Conservation (phyloP, 2,113 vertebrate species). For the Saccopteryx bilineata region DNA sequence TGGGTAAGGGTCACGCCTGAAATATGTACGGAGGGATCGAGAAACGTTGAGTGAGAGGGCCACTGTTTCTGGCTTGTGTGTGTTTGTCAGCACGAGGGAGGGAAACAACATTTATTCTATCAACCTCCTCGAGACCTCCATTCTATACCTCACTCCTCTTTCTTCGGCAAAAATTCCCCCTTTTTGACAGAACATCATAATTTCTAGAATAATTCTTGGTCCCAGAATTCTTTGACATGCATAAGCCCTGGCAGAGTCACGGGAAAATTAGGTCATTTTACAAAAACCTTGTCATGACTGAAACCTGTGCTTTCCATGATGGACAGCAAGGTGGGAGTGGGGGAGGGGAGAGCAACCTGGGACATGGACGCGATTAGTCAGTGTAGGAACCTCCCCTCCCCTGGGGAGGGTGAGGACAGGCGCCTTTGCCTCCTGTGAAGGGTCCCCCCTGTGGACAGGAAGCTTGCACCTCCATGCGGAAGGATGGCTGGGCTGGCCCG, state of each 20-base stretch:
- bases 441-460: neutral
- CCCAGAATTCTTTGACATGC: neutral
- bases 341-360: neutral
- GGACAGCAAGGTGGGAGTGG: neutral
- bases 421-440: neutral
- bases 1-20: neutral
- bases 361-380: neutral
- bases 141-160: neutral
- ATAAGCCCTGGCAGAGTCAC: neutral
- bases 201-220: slow-evolving; percentile 40
- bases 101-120: neutral
- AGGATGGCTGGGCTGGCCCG: neutral
- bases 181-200: slow-evolving; percentile 18
- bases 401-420: neutral
- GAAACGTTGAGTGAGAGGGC: neutral
- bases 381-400: neutral
- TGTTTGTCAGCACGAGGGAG: neutral
- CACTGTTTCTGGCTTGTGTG: neutral
- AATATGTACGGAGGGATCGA: neutral
- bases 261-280: slow-evolving; percentile 64
- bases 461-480: neutral
- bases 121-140: neutral
- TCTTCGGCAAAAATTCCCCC: neutral
- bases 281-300: neutral
- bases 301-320: neutral